These are phyloP conservation scores for Tychaedon coryphoeus DNA, from an alignment of 2,113 vertebrate species.

Conservation along the genomic window DNA sequence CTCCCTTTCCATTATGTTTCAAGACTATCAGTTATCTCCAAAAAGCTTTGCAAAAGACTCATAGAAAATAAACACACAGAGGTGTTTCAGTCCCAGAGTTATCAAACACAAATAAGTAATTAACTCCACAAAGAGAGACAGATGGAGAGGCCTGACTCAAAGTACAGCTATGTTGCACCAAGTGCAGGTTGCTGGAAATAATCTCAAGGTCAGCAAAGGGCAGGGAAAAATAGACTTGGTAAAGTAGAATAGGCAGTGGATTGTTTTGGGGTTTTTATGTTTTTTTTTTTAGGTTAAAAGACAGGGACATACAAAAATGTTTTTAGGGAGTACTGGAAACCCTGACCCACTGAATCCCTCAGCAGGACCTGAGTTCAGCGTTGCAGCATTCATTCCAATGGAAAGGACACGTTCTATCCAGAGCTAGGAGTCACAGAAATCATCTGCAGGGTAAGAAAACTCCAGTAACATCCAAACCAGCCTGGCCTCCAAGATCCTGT, in stretches of 20 bases:
- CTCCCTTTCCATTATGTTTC: neutral
- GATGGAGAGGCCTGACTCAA: neutral
- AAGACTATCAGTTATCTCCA: neutral
- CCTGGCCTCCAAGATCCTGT: neutral
- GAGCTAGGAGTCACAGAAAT: neutral
- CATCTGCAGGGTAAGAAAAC: slow-evolving; percentile 1
- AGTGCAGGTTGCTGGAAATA: neutral
- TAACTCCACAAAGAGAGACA: neutral
- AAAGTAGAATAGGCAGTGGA: neutral
- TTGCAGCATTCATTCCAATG: neutral
- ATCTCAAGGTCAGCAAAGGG: neutral
- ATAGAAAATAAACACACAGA: neutral
- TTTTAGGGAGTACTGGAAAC: neutral
- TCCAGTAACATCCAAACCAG: neutral
- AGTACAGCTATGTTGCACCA: neutral
- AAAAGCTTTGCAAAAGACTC: neutral
- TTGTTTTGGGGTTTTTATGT: fast-evolving
- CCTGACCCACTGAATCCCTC: neutral
- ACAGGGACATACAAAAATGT: neutral
- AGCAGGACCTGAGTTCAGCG: neutral
- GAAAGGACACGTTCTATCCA: neutral
- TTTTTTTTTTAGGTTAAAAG: neutral
- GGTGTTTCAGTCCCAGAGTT: neutral
- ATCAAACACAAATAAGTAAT: neutral
- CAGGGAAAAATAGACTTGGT: neutral